phyloP scores from a whole-genome alignment of 2,113 vertebrate genomes.

The Gnathonemus longibarbis region DNA sequence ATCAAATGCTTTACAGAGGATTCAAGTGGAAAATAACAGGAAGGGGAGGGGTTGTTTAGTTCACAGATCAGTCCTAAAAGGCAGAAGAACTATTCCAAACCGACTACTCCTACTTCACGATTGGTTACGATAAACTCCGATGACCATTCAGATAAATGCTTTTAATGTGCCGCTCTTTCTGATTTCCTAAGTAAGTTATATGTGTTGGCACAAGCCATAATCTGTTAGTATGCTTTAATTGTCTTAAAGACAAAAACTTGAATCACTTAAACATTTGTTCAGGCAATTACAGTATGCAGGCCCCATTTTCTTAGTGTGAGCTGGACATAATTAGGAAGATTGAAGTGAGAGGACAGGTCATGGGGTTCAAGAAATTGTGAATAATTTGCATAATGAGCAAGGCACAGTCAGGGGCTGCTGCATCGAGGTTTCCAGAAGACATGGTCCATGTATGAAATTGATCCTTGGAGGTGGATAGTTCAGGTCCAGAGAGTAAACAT shows the following conservation, averaged over 20 bases:
- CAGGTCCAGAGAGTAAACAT: not conserved
- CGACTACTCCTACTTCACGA: not conserved
- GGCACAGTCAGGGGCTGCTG: not conserved
- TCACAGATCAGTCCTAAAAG: not conserved
- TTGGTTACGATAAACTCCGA: not conserved
- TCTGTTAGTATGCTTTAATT: not conserved
- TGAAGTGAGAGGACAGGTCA: not conserved
- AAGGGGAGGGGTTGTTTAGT: not conserved
- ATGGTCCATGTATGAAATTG: not conserved
- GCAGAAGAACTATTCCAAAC: not conserved
- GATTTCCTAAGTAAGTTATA: not conserved
- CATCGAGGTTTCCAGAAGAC: not conserved
- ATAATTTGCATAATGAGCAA: constrained; percentile 5
- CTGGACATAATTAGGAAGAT: not conserved
- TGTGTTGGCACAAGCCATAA: not conserved
- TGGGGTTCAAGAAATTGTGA: not conserved
- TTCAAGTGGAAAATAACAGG: not conserved
- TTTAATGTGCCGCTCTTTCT: not conserved
- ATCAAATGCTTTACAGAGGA: not conserved
- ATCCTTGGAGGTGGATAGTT: not conserved
- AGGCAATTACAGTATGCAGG: not conserved
- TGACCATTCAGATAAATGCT: not conserved
- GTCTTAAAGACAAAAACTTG: not conserved
- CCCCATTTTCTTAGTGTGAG: not conserved
- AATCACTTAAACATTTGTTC: not conserved